These are phyloP conservation scores for Rhinopomastus cyanomelas DNA, from an alignment of 2,113 vertebrate genomes.

Conservation along the genomic window DNA sequence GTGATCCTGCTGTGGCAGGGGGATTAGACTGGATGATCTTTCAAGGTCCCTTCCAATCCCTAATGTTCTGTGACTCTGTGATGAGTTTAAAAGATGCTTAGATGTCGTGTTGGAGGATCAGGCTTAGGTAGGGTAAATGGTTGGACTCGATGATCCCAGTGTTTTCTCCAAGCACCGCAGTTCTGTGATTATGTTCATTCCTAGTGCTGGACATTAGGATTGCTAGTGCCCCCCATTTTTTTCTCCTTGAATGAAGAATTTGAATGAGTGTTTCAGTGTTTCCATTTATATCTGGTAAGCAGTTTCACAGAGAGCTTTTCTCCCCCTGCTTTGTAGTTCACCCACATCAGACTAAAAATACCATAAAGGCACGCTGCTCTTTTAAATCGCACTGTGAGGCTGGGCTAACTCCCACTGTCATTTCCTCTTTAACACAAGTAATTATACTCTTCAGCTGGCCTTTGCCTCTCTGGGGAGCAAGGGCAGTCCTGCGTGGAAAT, in stretches of 20 bases:
- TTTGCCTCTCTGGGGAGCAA: conserved; percentile 66
- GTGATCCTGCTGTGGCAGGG: no score
- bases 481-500: conserved; percentile 65
- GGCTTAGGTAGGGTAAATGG: no score
- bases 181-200: not conserved
- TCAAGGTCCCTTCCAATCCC: no score
- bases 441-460: conserved; percentile 70
- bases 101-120: no score
- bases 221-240: not conserved
- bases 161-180: no score
- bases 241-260: conserved; percentile 2
- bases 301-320: conserved; percentile 41
- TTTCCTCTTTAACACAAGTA: conserved; percentile 72
- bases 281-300: conserved; percentile 59
- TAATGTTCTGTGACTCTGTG: no score
- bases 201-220: not conserved
- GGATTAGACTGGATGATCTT: no score
- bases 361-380: conserved; percentile 52
- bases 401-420: conserved; percentile 20
- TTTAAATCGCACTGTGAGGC: conserved; percentile 53
- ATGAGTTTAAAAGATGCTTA: no score
- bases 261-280: conserved; percentile 58
- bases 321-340: conserved; percentile 27
- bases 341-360: conserved; percentile 63
- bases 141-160: no score